Conservation (phyloP, 2,797 vertebrate species). For the Astyanax mexicanus region DNA sequence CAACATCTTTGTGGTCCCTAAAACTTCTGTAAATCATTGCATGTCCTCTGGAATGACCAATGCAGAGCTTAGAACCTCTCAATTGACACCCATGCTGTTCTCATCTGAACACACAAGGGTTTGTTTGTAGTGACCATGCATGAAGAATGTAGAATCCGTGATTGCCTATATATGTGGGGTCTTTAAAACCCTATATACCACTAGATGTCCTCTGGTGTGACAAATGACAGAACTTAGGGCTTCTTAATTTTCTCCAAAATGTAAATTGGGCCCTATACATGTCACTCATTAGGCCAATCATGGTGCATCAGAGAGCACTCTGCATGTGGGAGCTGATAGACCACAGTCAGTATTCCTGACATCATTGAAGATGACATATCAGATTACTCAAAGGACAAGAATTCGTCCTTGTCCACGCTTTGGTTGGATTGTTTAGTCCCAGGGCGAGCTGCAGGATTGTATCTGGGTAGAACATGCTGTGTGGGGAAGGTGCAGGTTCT, state of each 20-base stretch:
- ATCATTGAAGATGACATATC: conserved; percentile 84
- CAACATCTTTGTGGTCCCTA: too few species aligned
- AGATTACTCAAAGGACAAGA: conserved; percentile 86
- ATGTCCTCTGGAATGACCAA: not conserved
- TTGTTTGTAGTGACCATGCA: too few species aligned
- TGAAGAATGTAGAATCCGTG: too few species aligned
- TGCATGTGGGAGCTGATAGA: conserved; percentile 52
- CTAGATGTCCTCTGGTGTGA: too few species aligned
- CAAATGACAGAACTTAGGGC: too few species aligned
- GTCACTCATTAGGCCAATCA: conserved; percentile 23
- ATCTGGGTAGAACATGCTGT: not conserved
- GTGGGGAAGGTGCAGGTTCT: not conserved
- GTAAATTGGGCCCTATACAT: conserved; percentile 8
- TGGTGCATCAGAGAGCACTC: conserved; percentile 37
- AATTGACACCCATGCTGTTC: too few species aligned
- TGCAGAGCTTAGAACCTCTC: too few species aligned
- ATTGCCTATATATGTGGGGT: too few species aligned
- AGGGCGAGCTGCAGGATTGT: conserved; percentile 21
- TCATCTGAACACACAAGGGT: too few species aligned
- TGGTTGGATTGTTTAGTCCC: conserved; percentile 69
- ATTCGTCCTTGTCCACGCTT: conserved; percentile 89
- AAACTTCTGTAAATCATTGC: too few species aligned
- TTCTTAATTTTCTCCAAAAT: conserved; percentile 21
- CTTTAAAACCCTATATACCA: too few species aligned
- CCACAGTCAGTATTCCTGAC: conserved; percentile 75